Percentiles rank a stretch among this genome's conserved stretches.
These are phyloP conservation scores for Crocuta crocuta DNA, from an alignment of 2,113 vertebrate species.

Conservation along the genomic window DNA sequence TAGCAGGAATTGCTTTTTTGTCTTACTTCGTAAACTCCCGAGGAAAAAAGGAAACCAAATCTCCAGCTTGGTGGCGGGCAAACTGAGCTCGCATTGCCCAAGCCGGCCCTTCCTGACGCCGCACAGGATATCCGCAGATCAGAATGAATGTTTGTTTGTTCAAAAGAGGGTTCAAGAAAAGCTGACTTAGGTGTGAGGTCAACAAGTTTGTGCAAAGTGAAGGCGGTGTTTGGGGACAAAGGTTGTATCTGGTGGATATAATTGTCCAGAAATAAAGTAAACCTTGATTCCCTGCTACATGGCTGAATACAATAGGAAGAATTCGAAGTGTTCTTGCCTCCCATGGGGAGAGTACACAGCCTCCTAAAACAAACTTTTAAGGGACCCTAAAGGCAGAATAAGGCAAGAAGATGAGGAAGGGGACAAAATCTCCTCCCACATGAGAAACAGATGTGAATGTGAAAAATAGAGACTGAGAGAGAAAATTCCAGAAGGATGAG, in stretches of 20 bases:
- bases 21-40: slow-evolving; percentile 57
- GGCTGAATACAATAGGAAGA: not conserved
- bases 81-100: slow-evolving; percentile 57
- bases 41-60: slow-evolving; percentile 68
- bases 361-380: not conserved
- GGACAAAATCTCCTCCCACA: not conserved
- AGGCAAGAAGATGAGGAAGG: not conserved
- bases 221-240: slow-evolving; percentile 67
- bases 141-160: slow-evolving; percentile 75
- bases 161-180: slow-evolving; percentile 70
- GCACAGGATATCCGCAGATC: slow-evolving; percentile 77
- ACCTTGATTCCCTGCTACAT: not conserved
- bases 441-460: not conserved
- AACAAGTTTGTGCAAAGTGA: slow-evolving; percentile 51
- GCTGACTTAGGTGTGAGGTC: slow-evolving; percentile 67
- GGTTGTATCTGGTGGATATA: slow-evolving; percentile 57
- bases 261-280: slow-evolving; percentile 53
- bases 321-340: not conserved
- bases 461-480: not conserved
- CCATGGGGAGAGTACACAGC: not conserved
- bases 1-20: slow-evolving; percentile 65
- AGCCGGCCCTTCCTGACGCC: slow-evolving; percentile 75
- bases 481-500: not conserved
- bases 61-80: not conserved
- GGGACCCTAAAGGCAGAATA: not conserved